Percentiles rank a stretch among this genome's conserved stretches.
Conservation (phyloP, 2,888 invertebrate genomes). For the Caenorhabditis sinica region DNA sequence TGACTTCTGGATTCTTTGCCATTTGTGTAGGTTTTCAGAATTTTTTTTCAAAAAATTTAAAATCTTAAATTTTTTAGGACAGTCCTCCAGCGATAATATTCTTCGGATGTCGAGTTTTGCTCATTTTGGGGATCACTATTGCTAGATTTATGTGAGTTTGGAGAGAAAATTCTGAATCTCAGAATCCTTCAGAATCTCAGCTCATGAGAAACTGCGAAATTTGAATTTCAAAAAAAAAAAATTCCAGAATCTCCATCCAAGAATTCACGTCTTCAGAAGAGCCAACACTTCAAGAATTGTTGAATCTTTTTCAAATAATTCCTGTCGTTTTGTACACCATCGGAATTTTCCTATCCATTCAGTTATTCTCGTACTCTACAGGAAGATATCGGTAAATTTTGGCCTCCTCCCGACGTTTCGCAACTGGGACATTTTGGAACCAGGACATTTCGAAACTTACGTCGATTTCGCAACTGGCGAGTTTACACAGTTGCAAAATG, state of each 20-base stretch:
- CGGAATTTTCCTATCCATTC: conserved; percentile 45
- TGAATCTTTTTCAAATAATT: conserved; percentile 42
- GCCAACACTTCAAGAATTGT: conserved; percentile 21
- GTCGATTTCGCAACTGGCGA: too few species aligned
- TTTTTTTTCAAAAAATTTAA: conserved; percentile 1
- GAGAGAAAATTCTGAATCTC: neutral
- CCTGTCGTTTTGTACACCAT: conserved; percentile 50
- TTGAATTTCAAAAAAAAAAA: too few species aligned
- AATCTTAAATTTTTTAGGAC: conserved; percentile 31
- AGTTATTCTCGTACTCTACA: conserved; percentile 48
- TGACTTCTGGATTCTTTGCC: conserved; percentile 30
- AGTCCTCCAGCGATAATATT: conserved; percentile 26
- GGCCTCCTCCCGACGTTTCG: too few species aligned
- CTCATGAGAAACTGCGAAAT: too few species aligned
- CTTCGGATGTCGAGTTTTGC: conserved; percentile 32
- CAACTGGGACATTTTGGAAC: conserved; percentile 1
- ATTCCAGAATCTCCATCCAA: conserved; percentile 39
- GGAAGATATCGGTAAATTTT: conserved; percentile 57
- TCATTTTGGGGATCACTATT: conserved; percentile 30
- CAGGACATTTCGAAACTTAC: too few species aligned
- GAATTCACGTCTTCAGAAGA: conserved; percentile 27
- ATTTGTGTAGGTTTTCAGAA: conserved; percentile 35
- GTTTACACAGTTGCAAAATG: too few species aligned
- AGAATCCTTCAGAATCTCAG: neutral
- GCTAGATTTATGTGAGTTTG: conserved; percentile 50